Base-by-base conservation (phyloP, 2,888 invertebrate genomes). In the Apomyelois bistriatella region DNA sequence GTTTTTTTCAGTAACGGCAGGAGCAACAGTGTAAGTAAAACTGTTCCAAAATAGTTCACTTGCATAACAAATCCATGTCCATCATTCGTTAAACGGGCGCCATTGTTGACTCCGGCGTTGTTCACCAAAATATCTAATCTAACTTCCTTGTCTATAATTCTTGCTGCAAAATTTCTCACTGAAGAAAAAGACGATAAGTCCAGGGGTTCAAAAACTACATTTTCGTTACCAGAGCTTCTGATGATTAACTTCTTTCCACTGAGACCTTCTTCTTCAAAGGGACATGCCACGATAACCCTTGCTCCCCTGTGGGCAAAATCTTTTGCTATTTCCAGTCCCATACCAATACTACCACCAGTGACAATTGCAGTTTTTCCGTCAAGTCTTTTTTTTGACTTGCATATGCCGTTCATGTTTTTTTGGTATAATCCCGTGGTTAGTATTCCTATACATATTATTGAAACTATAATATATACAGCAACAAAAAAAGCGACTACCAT, bases 21-120 rank as follows among this genome's bases (percentile, higher is more conserved):
- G n/a, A 97, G 87, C 16, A 97, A 91, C 76, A 96, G 95, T 0
- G 97, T 97, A 40, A 98, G 85, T 41, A 97, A 86, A 76, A 97
- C 97, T 17, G 96, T 96, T 0, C 97, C 97, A 76, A 95, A 95
- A 68, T 97, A 95, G 77, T 97, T 97, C 5, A 96, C 95, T 3
- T 94, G 96, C 94, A 96, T 95, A 1, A 95, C 95, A 59, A 93
- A 77, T 73, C 97, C 96, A 49, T 97, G 77, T 0, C 94, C 95
- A 70, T 97, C 96, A 68, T 93, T 93, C 36, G 94, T 94, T 57
- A 36, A 91, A 87, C 9, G 13, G 6, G 13, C 7, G 15, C 91
- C 10, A 79, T 81, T 65, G 93, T 92, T 0, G 0, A 94, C 94
- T 8, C 95, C 96, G 1, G 96, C 96, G 73, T 96, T 96, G 72